A percentile compares a stretch with the other conserved stretches of the same genome.
phyloP scores from a whole-genome alignment of 2,113 vertebrate genomes.

The Myrmophylax atrothorax region DNA sequence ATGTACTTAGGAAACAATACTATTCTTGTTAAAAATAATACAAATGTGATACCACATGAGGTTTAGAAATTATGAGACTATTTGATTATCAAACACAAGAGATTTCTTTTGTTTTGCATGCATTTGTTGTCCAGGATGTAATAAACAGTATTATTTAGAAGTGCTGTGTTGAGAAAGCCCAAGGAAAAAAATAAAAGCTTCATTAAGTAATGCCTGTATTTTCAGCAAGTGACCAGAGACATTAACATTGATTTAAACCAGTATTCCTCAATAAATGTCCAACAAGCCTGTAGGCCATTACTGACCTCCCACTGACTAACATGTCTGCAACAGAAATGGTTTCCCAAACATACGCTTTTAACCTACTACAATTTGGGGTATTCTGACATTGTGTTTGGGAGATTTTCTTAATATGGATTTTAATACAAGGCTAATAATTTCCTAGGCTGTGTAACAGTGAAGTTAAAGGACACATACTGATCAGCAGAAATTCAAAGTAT shows the following conservation, averaged over 20 bases:
- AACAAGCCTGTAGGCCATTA: constrained; percentile 34
- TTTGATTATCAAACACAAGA: background rate
- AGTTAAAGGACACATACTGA: background rate
- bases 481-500: background rate
- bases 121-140: background rate
- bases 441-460: background rate
- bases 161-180: background rate
- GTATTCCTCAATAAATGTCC: constrained; percentile 58
- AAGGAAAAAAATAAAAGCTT: constrained; percentile 7
- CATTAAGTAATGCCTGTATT: constrained; percentile 22
- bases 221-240: constrained; percentile 32
- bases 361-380: background rate
- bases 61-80: background rate
- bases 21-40: background rate
- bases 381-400: background rate
- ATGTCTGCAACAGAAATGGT: constrained; percentile 9
- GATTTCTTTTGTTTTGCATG: background rate
- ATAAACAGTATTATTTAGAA: constrained; percentile 7
- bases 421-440: constrained; percentile 15
- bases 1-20: background rate
- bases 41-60: background rate
- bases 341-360: background rate
- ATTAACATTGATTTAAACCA: constrained; percentile 60
- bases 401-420: background rate
- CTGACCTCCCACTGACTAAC: constrained; percentile 39